These are phyloP conservation scores for Drosophila subobscura DNA, from an alignment of 1,140 invertebrate genomes.

Conservation along the genomic window DNA sequence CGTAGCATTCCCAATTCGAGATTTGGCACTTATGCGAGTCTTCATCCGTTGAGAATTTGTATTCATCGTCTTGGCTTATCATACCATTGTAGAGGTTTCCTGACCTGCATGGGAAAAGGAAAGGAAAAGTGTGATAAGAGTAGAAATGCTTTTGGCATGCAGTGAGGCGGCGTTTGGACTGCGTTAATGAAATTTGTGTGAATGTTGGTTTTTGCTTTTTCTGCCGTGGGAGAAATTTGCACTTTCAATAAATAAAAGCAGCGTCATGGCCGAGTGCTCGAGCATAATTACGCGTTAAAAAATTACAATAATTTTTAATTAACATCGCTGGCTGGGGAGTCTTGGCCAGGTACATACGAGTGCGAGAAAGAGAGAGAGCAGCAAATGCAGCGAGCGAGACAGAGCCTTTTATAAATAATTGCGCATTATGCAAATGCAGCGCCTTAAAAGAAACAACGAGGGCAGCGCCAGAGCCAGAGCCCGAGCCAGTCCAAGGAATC, in stretches of 20 bases:
- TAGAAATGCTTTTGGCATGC: no score
- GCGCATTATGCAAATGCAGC: conserved; percentile 70
- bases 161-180: conserved; percentile 12
- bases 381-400: conserved; percentile 4
- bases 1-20: no score
- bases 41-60: no score
- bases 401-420: conserved; percentile 70
- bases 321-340: conserved; percentile 52
- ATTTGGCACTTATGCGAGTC: no score
- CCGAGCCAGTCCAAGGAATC: background rate
- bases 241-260: conserved; percentile 63
- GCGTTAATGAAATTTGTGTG: conserved; percentile 49
- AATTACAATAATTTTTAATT: conserved; percentile 82
- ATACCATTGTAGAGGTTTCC: no score
- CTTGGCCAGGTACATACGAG: conserved; percentile 38
- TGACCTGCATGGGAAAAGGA: no score
- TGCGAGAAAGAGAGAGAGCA: conserved; percentile 11
- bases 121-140: no score
- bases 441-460: background rate
- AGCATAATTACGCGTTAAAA: conserved; percentile 69
- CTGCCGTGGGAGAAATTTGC: conserved; percentile 17
- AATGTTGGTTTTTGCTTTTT: no score
- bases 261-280: conserved; percentile 38
- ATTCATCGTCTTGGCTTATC: no score
- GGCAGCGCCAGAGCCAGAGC: no score